Percentiles rank a stretch among this genome's conserved stretches.
phyloP scores from a whole-genome alignment of 2,113 vertebrate genomes.

The Bombycilla garrulus region DNA sequence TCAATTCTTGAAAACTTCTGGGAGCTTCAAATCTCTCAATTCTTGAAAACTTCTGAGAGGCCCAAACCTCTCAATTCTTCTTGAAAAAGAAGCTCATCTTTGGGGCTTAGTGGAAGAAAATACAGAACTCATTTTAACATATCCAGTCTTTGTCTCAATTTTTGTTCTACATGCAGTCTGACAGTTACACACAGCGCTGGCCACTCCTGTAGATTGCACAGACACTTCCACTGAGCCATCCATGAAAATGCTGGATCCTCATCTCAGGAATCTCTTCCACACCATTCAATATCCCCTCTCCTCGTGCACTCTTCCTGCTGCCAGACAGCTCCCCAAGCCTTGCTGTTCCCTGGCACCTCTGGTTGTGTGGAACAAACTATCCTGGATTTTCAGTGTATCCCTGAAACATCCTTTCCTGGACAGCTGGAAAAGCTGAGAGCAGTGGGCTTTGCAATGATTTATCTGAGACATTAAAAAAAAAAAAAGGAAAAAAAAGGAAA shows the following conservation, averaged over 20 bases:
- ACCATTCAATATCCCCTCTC: background rate
- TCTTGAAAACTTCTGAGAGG: background rate
- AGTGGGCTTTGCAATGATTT: background rate
- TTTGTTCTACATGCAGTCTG: background rate
- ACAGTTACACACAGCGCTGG: background rate
- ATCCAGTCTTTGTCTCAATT: background rate
- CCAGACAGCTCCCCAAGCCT: background rate
- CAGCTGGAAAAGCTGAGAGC: background rate
- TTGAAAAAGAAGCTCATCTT: background rate
- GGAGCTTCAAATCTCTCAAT: background rate
- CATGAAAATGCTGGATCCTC: background rate
- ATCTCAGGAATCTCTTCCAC: background rate
- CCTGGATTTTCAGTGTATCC: background rate
- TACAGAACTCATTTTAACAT: background rate
- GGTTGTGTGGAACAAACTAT: background rate
- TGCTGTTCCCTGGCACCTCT: background rate
- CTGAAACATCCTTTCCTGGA: background rate
- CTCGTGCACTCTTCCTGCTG: rapidly evolving
- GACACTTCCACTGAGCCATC: background rate
- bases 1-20: background rate
- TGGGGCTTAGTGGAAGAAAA: background rate
- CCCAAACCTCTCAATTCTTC: background rate
- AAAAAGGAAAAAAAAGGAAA: rapidly evolving
- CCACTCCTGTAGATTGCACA: background rate
- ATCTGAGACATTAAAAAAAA: background rate